Evolutionary conservation across 2,888 invertebrate species (phyloP).

Genomic region (Drosophila peninsularis): DNA sequence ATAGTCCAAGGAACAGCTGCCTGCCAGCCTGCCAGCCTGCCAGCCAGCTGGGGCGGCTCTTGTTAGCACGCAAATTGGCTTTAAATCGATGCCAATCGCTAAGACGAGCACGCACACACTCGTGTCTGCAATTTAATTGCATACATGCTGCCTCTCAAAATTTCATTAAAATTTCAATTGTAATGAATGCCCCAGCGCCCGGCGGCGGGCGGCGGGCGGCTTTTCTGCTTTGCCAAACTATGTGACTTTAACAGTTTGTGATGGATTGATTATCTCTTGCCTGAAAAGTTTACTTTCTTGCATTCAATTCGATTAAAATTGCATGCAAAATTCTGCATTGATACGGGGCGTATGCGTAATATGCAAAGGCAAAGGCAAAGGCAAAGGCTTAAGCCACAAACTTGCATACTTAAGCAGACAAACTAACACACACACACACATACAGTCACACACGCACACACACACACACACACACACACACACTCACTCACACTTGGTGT

Average conservation of each 20-base stretch:
- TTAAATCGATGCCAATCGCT: constrained; percentile 44
- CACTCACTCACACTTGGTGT: constrained; percentile 12
- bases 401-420: no score
- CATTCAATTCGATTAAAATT: neutral
- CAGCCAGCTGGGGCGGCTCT: constrained; percentile 29
- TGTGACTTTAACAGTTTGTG: neutral
- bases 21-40: constrained; percentile 46
- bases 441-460: neutral
- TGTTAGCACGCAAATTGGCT: constrained; percentile 38
- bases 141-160: neutral
- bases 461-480: constrained; percentile 3
- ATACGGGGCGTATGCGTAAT: constrained; percentile 25
- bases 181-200: neutral
- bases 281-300: neutral
- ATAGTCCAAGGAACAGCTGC: constrained; percentile 45
- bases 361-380: constrained; percentile 20
- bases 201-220: no score
- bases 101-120: constrained; percentile 2
- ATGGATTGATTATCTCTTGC: neutral
- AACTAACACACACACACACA: neutral
- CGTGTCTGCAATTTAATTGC: neutral
- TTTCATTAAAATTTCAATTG: constrained; percentile 1
- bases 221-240: neutral
- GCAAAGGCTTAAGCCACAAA: neutral
- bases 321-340: neutral